phyloP scores from a whole-genome alignment of 2,888 invertebrate genomes.

The Diabrotica balteata region DNA sequence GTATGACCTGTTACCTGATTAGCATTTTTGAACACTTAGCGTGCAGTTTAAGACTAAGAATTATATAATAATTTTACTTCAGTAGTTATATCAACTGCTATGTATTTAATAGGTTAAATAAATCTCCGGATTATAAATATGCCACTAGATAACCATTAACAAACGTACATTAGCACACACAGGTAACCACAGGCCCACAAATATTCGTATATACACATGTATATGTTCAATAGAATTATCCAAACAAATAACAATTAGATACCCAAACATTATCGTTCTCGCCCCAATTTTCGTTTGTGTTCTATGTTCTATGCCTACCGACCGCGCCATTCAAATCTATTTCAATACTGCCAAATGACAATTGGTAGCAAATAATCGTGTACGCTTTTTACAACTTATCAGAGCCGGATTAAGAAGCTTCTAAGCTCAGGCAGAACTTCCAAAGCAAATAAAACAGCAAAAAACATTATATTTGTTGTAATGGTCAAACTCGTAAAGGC shows the following conservation, averaged over 20 bases:
- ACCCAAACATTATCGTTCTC: slow-evolving; percentile 1
- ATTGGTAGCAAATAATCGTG: neutral
- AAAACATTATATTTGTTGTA: too few relatives aligned
- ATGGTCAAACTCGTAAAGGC: neutral
- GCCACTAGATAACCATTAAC: too few relatives aligned
- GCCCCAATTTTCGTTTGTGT: slow-evolving; percentile 5
- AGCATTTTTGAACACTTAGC: too few relatives aligned
- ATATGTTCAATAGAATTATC: neutral
- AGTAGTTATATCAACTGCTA: too few relatives aligned
- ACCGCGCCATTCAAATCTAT: slow-evolving; percentile 10
- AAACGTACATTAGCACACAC: neutral
- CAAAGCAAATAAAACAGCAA: too few relatives aligned
- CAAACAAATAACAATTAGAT: slow-evolving; percentile 11
- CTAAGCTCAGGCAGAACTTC: too few relatives aligned
- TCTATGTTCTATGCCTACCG: neutral
- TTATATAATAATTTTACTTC: too few relatives aligned
- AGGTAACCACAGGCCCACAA: neutral
- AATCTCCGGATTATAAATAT: too few relatives aligned
- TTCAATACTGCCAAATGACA: slow-evolving; percentile 4
- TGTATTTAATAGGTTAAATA: too few relatives aligned
- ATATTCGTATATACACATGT: neutral
- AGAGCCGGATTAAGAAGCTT: neutral
- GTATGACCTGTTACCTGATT: too few relatives aligned
- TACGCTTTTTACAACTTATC: neutral
- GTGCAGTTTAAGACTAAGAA: too few relatives aligned